These are phyloP conservation scores for Umimayanthus chanpuru DNA, from an alignment of 92 coral and sea anemone genomes.

Conservation along the genomic window DNA sequence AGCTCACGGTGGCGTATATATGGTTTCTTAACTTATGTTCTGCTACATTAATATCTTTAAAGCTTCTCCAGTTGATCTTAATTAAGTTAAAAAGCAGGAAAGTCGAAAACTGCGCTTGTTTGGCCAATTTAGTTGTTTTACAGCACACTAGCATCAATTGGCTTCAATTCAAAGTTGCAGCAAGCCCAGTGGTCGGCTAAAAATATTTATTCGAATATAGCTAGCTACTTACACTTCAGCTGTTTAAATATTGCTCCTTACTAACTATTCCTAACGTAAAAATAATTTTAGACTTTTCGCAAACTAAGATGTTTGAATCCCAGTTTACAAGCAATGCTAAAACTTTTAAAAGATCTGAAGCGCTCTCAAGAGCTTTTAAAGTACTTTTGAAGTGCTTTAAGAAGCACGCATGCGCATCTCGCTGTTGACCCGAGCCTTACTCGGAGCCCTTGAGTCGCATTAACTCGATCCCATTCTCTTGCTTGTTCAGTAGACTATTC, in stretches of 20 bases:
- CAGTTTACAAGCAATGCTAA: background rate
- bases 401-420: background rate
- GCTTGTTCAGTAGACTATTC: conserved; percentile 19
- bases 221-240: background rate
- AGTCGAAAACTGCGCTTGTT: too few relatives aligned
- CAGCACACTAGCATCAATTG: background rate
- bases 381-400: background rate
- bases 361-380: background rate
- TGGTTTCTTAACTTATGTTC: too few relatives aligned
- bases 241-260: background rate
- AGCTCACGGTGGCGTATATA: too few relatives aligned
- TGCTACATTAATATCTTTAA: too few relatives aligned
- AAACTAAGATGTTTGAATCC: background rate
- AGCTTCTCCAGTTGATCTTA: too few relatives aligned
- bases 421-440: background rate
- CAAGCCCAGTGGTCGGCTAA: background rate
- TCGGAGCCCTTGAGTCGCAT: conserved; percentile 16
- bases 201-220: background rate
- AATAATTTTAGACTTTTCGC: background rate
- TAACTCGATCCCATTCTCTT: conserved; percentile 40
- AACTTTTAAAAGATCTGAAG: background rate
- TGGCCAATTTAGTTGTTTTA: background rate
- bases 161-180: background rate
- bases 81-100: too few relatives aligned
- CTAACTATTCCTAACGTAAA: background rate